These are phyloP conservation scores for Acanthosepion esculentum DNA, from an alignment of 2,888 invertebrate species.

Conservation along the genomic window DNA sequence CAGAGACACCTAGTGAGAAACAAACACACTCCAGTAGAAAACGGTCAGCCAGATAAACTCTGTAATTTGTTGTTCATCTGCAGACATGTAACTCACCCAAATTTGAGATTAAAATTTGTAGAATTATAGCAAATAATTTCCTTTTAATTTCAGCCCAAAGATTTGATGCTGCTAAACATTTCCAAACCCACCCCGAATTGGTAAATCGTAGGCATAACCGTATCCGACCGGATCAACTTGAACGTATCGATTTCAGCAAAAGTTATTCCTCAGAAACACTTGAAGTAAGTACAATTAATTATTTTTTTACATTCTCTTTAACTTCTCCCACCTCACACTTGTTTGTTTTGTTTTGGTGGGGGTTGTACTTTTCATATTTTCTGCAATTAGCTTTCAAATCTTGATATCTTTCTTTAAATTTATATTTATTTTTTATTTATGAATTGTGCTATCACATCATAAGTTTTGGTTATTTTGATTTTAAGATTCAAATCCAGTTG, in stretches of 20 bases:
- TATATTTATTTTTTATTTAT: too few species aligned
- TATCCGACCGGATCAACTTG: conserved; percentile 78
- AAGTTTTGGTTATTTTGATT: too few species aligned
- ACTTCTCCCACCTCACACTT: neutral
- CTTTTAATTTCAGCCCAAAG: conserved; percentile 74
- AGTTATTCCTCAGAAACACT: conserved; percentile 57
- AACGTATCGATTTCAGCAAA: conserved; percentile 57
- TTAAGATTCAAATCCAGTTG: too few species aligned
- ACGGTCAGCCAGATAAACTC: too few species aligned
- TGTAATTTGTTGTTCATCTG: too few species aligned
- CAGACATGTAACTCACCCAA: neutral
- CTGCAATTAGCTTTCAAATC: neutral
- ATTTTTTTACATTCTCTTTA: neutral
- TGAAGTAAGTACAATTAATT: conserved; percentile 52
- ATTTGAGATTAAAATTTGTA: neutral
- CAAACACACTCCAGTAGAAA: too few species aligned
- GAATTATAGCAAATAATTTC: neutral
- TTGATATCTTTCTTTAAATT: neutral
- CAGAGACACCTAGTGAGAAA: too few species aligned
- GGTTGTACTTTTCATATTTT: neutral
- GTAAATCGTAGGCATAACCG: conserved; percentile 83
- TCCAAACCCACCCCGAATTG: conserved; percentile 85
- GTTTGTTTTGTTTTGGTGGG: neutral
- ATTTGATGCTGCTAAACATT: conserved; percentile 82
- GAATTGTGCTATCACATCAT: too few species aligned